phyloP scores from a whole-genome alignment of 2,797 vertebrate species.

The Oophaga sylvatica region DNA sequence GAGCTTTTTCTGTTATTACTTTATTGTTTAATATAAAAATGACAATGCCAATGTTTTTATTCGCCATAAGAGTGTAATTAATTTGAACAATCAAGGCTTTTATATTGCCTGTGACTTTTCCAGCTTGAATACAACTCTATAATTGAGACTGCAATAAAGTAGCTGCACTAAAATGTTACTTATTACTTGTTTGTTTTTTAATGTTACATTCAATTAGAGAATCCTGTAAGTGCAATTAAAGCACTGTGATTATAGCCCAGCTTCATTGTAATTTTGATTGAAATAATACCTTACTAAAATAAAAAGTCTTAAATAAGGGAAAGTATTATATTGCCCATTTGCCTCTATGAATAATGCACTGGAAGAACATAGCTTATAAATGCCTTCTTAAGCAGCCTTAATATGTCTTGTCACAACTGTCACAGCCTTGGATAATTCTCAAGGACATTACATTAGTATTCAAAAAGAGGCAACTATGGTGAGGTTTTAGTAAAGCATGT shows the following conservation, averaged over 20 bases:
- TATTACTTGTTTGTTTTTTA: slow-evolving; percentile 42
- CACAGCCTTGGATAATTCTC: slow-evolving; percentile 47
- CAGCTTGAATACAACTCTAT: not conserved
- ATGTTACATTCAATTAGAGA: slow-evolving; percentile 27
- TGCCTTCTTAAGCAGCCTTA: slow-evolving; percentile 34
- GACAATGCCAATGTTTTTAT: slow-evolving; percentile 13
- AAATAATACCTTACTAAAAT: not conserved
- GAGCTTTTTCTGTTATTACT: slow-evolving; percentile 22
- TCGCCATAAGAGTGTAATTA: not conserved
- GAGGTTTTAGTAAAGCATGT: slow-evolving; percentile 48
- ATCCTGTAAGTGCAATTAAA: slow-evolving; percentile 23
- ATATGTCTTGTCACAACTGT: slow-evolving; percentile 60
- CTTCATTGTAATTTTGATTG: slow-evolving; percentile 33
- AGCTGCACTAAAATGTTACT: slow-evolving; percentile 17
- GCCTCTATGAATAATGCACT: slow-evolving; percentile 9
- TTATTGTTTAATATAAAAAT: slow-evolving; percentile 6
- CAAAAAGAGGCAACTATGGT: slow-evolving; percentile 41
- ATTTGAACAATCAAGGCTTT: not conserved
- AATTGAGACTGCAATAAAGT: slow-evolving; percentile 30
- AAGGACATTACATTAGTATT: slow-evolving; percentile 39
- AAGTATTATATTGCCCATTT: slow-evolving; percentile 37
- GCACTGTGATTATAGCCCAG: slow-evolving; percentile 17
- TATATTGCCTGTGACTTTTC: slow-evolving; percentile 9
- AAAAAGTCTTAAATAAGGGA: not conserved
- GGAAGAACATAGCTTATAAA: slow-evolving; percentile 38